Percentiles rank a stretch among this genome's conserved stretches.
Conservation (phyloP, 2,888 invertebrate genomes). For the Allophyes oxyacanthae region DNA sequence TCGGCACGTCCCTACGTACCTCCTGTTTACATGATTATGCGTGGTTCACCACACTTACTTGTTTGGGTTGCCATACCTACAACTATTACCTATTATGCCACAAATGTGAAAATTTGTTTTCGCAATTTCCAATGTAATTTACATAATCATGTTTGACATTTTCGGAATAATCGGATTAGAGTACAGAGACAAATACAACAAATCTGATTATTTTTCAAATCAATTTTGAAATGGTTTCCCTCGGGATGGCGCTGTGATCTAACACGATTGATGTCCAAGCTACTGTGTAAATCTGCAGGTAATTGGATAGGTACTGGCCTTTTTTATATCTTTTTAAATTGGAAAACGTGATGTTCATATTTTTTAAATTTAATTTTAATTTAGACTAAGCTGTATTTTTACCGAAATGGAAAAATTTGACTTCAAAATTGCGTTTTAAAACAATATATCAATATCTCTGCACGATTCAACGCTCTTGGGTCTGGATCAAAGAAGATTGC, state of each 20-base stretch:
- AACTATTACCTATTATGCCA: not conserved
- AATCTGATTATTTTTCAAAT: conserved; percentile 4
- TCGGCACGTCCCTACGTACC: no score
- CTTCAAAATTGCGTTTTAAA: no score
- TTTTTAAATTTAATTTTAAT: no score
- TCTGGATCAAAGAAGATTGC: no score
- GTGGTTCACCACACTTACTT: not conserved
- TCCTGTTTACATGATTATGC: no score
- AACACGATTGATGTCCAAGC: conserved; percentile 17
- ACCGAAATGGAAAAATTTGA: no score
- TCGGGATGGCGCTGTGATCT: conserved; percentile 10
- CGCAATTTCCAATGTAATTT: not conserved
- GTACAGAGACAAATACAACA: no score
- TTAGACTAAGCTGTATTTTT: no score
- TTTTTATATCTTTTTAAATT: not conserved
- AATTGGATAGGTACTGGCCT: conserved; percentile 30
- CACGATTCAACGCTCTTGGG: no score
- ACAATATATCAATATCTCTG: no score
- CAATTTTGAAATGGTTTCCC: conserved; percentile 4
- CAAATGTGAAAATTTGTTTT: conserved; percentile 1
- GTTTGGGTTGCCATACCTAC: not conserved
- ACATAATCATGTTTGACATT: not conserved
- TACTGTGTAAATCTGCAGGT: conserved; percentile 27
- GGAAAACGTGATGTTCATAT: no score
- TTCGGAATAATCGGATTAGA: not conserved